These are phyloP conservation scores for Myotis pilosus DNA, from an alignment of 2,797 vertebrate species.

Conservation along the genomic window DNA sequence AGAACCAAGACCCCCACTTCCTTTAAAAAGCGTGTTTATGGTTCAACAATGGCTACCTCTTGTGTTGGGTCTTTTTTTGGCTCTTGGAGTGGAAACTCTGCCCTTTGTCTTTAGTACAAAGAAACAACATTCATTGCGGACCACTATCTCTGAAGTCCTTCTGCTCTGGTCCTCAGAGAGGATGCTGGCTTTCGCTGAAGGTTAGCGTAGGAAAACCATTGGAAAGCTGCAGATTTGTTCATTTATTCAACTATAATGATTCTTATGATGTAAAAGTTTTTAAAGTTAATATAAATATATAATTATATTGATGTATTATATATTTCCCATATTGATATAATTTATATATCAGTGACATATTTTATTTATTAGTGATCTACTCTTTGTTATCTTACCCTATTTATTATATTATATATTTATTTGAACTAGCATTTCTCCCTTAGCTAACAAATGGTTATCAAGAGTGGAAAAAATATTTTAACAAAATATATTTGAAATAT, in stretches of 20 bases:
- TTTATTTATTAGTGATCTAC: not conserved
- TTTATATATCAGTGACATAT: not conserved
- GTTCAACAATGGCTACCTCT: not conserved
- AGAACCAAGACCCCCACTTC: not conserved
- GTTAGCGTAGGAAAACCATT: not conserved
- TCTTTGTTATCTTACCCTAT: not conserved
- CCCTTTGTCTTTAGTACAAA: slow-evolving; percentile 21
- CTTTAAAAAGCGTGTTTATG: not conserved
- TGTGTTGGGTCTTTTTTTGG: slow-evolving; percentile 20
- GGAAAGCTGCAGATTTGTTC: not conserved
- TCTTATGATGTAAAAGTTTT: not conserved
- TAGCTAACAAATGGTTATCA: not conserved
- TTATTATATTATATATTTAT: not conserved
- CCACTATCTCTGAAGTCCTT: not conserved
- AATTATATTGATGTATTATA: not conserved
- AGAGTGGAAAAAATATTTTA: not conserved
- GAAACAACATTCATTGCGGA: not conserved
- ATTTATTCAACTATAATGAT: not conserved
- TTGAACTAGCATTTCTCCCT: not conserved
- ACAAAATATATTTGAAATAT: not conserved
- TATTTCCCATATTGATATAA: not conserved
- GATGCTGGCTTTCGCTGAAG: not conserved
- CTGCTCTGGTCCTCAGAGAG: not conserved
- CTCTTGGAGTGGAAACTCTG: slow-evolving; percentile 28
- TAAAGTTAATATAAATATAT: not conserved